A percentile compares a stretch with the other conserved stretches of the same genome.
Conservation (phyloP, 2,888 invertebrate genomes). For the Habroteleia sp. region DNA sequence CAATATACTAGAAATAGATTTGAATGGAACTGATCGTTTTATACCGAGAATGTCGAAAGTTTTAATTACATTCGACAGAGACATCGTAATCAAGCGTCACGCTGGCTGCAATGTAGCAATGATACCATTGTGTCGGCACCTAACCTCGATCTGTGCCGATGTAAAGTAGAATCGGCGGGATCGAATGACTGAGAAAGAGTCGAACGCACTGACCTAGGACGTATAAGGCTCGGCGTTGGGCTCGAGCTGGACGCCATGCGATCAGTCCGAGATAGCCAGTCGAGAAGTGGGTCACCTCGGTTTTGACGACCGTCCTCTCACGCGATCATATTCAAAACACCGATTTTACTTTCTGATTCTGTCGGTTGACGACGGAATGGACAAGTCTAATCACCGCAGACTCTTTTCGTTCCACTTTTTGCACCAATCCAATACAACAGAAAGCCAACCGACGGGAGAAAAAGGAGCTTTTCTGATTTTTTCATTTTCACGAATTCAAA, state of each 20-base stretch:
- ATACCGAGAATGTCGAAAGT: constrained; percentile 46
- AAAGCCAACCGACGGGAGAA: background rate
- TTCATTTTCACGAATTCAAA: no score
- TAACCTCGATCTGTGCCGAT: constrained; percentile 49
- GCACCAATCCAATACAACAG: background rate
- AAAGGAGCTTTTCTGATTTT: background rate
- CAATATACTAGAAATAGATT: no score
- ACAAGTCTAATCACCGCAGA: constrained; percentile 10
- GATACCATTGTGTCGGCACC: constrained; percentile 51
- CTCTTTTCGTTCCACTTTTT: constrained; percentile 19
- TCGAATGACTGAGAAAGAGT: constrained; percentile 54
- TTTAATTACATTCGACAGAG: constrained; percentile 54
- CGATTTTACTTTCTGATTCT: constrained; percentile 51
- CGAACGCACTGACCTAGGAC: constrained; percentile 60
- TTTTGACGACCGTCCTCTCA: constrained; percentile 23
- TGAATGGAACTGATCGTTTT: constrained; percentile 15
- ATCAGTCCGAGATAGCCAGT: constrained; percentile 38
- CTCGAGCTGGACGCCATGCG: constrained; percentile 18
- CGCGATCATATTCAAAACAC: constrained; percentile 30
- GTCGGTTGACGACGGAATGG: constrained; percentile 5
- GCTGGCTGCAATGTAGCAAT: constrained; percentile 44
- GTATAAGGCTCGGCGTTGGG: constrained; percentile 35
- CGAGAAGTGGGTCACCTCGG: constrained; percentile 40
- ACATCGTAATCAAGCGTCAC: constrained; percentile 61
- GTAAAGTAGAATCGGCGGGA: constrained; percentile 44